Evolutionary conservation across 2,888 invertebrate genomes (phyloP).

Genomic region (Yponomeuta sedellus): DNA sequence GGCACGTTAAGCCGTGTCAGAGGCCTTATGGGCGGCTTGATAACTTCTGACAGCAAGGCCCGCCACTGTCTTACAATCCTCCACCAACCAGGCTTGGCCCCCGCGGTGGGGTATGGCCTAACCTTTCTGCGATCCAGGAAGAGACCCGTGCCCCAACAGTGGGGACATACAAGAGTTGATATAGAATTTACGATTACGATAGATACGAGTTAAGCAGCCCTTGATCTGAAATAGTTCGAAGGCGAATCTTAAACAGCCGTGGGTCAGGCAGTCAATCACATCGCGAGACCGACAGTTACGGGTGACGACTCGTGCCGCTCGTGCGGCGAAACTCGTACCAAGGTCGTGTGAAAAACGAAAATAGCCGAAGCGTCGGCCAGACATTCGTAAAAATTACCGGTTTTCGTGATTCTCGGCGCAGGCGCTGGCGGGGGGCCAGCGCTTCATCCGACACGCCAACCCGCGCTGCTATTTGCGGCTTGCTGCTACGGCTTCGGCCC

Average conservation of each 20-base stretch:
- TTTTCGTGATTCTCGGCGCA: constrained; percentile 53
- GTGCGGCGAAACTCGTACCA: constrained; percentile 43
- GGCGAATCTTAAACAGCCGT: neutral
- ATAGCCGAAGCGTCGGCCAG: constrained; percentile 59
- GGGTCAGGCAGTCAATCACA: neutral
- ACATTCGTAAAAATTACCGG: constrained; percentile 65
- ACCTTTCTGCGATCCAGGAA: no score
- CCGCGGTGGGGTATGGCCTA: no score
- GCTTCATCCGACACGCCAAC: constrained; percentile 58
- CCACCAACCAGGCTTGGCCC: no score
- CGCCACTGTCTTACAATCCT: no score
- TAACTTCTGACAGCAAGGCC: no score
- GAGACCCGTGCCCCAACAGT: no score
- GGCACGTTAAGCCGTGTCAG: no score
- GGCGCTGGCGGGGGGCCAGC: constrained; percentile 19
- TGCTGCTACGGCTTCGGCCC: constrained; percentile 49
- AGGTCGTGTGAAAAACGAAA: constrained; percentile 65
- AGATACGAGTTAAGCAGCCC: neutral
- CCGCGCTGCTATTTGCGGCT: constrained; percentile 63
- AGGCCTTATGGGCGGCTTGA: no score
- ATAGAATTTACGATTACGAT: no score
- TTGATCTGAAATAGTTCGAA: neutral
- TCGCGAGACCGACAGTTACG: neutral
- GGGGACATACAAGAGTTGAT: no score
- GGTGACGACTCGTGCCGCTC: neutral